Base-by-base conservation (phyloP, 2,797 vertebrate genomes). In the Hippocampus kuda region DNA sequence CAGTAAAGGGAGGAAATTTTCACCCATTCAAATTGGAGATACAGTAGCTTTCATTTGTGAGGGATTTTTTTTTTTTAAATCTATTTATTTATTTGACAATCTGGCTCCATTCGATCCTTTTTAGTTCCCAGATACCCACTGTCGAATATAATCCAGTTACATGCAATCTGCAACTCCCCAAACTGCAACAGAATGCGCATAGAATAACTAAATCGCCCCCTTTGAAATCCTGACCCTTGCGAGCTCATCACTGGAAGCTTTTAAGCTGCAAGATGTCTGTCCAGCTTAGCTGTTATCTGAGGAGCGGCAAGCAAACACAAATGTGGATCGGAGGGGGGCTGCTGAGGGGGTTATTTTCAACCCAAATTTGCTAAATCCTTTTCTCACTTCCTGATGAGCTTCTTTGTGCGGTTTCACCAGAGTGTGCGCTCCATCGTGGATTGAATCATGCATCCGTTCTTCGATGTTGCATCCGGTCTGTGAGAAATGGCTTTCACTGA, bases 221-320 rank as follows among this genome's bases (percentile, higher is more conserved):
- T 71, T 77, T 38, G 51, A 65, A 75, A 76, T 70, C 73, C 70
- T 66, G 71, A 74, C 75, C 73, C 61, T 4, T 2, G 49, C 22
- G 8, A 67, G 74, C 70, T 78, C 77, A 66, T 79, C 77, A 49
- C 15, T 72, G 67, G 66, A 72, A 77, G 77, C 81, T 53, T 78
- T 74, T 78, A 76, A 82, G 77, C 82, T 69, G 48, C 72, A 69
- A 73, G 72, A 82, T 75, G 79, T 83, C 66, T n/a, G 68, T 72
- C 75, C 70, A 18, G 75, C 74, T 78, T 65, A 72, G 57, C 70
- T 64, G 62, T 71, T 68, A 76, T 68, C 77, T 72, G 72, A 61
- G 57, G 78, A 75, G 65, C 70, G 69, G 70, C 78, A 69, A 42
- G 34, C 42, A 65, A 65, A 65, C 63, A 49, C 3, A 3, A 63